Evolutionary conservation across 2,888 invertebrate genomes (phyloP).

Genomic region (Trachelus troglodyta): DNA sequence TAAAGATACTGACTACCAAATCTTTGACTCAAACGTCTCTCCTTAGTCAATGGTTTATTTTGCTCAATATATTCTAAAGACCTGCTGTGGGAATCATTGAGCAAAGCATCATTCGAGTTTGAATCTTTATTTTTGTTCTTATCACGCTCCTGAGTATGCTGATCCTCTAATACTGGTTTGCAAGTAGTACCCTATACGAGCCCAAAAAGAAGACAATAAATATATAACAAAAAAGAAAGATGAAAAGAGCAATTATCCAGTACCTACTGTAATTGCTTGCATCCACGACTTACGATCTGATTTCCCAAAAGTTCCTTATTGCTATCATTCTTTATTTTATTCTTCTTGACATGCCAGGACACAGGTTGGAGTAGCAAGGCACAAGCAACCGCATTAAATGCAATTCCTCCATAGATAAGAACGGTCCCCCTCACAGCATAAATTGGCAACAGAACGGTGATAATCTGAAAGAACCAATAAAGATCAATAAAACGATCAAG

Average conservation of each 20-base stretch:
- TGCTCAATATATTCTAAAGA: constrained; percentile 40
- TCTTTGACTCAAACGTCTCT: constrained; percentile 23
- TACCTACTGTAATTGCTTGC: neutral
- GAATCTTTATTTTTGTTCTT: constrained; percentile 18
- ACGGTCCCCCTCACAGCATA: constrained; percentile 77
- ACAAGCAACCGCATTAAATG: constrained; percentile 76
- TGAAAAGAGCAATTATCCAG: neutral
- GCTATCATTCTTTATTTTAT: neutral
- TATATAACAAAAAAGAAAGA: neutral
- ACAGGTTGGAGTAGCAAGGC: constrained; percentile 80
- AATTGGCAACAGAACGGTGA: constrained; percentile 72
- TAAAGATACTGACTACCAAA: constrained; percentile 73
- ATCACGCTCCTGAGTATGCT: neutral
- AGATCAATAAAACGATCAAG: neutral
- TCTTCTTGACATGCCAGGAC: constrained; percentile 75
- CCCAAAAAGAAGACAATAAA: neutral
- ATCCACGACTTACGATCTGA: neutral
- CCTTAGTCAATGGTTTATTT: constrained; percentile 14
- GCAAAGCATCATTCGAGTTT: constrained; percentile 15
- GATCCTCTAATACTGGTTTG: neutral
- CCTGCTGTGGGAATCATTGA: constrained; percentile 15
- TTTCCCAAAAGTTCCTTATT: neutral
- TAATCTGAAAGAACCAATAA: constrained; percentile 64
- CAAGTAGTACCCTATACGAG: neutral
- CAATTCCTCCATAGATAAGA: constrained; percentile 75